Evolutionary conservation across 2,888 invertebrate species (phyloP).

Genomic region (Callyntrura sp.): DNA sequence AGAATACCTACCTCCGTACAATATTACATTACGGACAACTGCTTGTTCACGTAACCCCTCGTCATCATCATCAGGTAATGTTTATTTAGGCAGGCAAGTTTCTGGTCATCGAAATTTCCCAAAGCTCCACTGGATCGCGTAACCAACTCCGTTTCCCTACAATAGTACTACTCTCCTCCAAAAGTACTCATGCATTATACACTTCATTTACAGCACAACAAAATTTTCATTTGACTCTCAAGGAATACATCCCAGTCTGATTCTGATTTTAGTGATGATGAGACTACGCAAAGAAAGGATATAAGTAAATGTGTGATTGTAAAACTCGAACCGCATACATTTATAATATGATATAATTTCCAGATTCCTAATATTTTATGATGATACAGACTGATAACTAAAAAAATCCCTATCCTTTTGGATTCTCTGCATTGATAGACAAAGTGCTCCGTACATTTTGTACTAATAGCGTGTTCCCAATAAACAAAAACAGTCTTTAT

Average conservation of each 20-base stretch:
- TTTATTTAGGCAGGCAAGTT: conserved; percentile 2
- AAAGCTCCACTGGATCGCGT: conserved; percentile 72
- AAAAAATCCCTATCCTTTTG: too few relatives aligned
- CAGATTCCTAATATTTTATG: too few relatives aligned
- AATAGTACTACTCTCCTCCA: not conserved
- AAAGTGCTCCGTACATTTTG: too few relatives aligned
- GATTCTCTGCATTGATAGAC: too few relatives aligned
- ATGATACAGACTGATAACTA: too few relatives aligned
- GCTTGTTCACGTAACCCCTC: not conserved
- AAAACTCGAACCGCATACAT: too few relatives aligned
- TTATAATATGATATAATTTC: too few relatives aligned
- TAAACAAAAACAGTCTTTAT: not conserved
- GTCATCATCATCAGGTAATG: not conserved
- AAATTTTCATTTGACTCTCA: too few relatives aligned
- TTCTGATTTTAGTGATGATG: too few relatives aligned
- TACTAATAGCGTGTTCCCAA: not conserved
- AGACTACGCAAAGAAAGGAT: not conserved
- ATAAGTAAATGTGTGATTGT: not conserved
- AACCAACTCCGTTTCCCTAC: not conserved
- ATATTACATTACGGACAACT: not conserved
- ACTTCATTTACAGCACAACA: not conserved
- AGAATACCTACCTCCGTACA: too few relatives aligned
- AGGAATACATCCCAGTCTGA: too few relatives aligned
- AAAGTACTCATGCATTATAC: not conserved
- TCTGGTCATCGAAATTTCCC: conserved; percentile 53